Conservation (phyloP, 2,797 vertebrate genomes). For the Myotis vivesi region DNA sequence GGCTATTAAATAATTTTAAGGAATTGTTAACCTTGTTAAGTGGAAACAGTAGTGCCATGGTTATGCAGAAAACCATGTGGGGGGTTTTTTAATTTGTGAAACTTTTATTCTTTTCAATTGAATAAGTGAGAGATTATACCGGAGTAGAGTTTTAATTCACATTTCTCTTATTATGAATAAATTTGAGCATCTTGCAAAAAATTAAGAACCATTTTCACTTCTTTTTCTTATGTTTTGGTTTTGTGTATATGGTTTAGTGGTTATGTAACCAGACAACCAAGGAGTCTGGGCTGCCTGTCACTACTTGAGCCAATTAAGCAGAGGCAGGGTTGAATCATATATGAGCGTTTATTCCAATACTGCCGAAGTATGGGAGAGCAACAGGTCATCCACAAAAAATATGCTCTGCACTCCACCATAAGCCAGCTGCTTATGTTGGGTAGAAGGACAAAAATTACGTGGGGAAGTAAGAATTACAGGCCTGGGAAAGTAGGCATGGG, state of each 20-base stretch:
- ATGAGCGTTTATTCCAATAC: too few species aligned
- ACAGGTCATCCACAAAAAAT: too few species aligned
- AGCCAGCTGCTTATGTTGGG: too few species aligned
- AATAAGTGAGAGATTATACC: neutral
- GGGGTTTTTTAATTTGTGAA: neutral
- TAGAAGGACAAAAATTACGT: too few species aligned
- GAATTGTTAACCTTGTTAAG: neutral
- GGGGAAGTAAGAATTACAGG: too few species aligned
- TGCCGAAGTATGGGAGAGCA: too few species aligned
- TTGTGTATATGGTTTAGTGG: neutral
- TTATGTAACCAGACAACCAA: neutral
- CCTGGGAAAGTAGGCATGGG: too few species aligned
- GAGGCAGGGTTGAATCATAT: too few species aligned
- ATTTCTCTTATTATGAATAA: constrained; percentile 3
- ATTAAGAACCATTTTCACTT: neutral
- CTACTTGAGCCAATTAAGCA: too few species aligned
- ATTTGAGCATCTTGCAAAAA: neutral
- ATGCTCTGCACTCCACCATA: too few species aligned
- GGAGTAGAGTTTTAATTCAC: neutral
- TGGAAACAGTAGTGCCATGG: neutral
- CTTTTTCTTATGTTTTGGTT: neutral
- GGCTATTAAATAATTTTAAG: neutral
- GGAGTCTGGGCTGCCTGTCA: too few species aligned
- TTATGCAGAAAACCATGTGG: neutral
- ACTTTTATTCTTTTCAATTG: neutral